Conservation (phyloP, 2,113 vertebrate species). For the Anguilla japonica region DNA sequence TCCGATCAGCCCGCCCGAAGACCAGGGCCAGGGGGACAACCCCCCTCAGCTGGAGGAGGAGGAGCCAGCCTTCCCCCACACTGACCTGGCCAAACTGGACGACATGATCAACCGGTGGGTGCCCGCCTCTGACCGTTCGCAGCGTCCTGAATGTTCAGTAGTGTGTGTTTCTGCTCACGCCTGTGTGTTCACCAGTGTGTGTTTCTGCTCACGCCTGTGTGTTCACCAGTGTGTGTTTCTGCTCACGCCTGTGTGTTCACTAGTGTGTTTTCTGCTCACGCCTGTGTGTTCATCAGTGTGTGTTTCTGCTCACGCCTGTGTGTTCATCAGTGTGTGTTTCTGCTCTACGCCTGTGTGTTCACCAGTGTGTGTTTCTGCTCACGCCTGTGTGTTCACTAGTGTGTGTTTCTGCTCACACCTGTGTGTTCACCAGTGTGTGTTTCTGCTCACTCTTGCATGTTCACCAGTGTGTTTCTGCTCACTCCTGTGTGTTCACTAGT, state of each 20-base stretch:
- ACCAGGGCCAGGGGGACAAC: constrained; percentile 86
- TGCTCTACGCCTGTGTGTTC: too few species aligned
- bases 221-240: too few species aligned
- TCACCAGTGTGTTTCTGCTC: not conserved
- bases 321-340: too few species aligned
- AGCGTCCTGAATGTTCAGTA: not conserved
- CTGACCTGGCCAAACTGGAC: constrained; percentile 98
- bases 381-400: too few species aligned
- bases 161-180: not conserved
- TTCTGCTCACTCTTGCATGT: too few species aligned
- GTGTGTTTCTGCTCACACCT: too few species aligned
- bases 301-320: too few species aligned
- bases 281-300: not conserved
- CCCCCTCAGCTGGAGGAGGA: constrained; percentile 94
- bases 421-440: too few species aligned
- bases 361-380: too few species aligned
- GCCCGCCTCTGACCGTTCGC: not conserved
- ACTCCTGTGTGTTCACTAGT: not conserved
- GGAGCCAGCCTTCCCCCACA: constrained; percentile 97
- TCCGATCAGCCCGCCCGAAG: constrained; percentile 93
- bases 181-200: not conserved
- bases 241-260: not conserved
- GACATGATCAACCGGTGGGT: constrained; percentile 98
- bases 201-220: too few species aligned
- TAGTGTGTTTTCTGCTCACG: not conserved